Base-by-base conservation (phyloP, 2,113 vertebrate species). In the Anarrhichthys ocellatus region DNA sequence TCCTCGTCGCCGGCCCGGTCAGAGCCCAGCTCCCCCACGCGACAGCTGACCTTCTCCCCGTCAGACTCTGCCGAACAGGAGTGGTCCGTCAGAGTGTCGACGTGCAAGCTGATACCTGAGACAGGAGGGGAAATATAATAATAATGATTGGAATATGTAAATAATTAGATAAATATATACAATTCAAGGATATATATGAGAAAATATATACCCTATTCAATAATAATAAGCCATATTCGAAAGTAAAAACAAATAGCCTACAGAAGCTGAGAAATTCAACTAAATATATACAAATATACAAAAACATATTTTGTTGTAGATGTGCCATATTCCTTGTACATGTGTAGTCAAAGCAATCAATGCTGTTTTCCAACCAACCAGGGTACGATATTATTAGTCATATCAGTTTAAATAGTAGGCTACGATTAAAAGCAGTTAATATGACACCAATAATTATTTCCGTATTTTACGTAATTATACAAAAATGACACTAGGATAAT, bases 41-140 rank as follows among this genome's bases (percentile, higher is more conserved):
- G 90, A 86, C 97, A 96, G 4, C 94, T 93, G 81, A 95, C 92
- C 89, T 98, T 99, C 89, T 99, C 98, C 29, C 95, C 97, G 73
- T 99, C 98, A 0, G 98, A 99, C 86, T 99, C 98, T 0, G 96
- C 97, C 0, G 97, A 98, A 89, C 97, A 99, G 0, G 97, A 99
- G 91, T 97, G 97, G 81, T 99, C 98, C n/a, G 98, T 99, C 83
- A 99, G 95, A 0, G 96, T 97, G 94, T 99, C 98, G 1, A 99
- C 98, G 81, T 99, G 97, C 93, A 99, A 83, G 92, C 98, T 97
- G 92, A 99, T 99, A 29, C 98, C 98, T 99, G 64, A 18, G 3
- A 44, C 4, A 24, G 34, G n/a, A 38, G 9, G 14, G 36, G 27
- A 22, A 20, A 18, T 17, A 18, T 13, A 24, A 46, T 5, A 6